Percentiles rank a stretch among this genome's conserved stretches.
Evolutionary conservation across 2,113 vertebrate genomes (phyloP).

Genomic region (Brachypteracias leptosomus): DNA sequence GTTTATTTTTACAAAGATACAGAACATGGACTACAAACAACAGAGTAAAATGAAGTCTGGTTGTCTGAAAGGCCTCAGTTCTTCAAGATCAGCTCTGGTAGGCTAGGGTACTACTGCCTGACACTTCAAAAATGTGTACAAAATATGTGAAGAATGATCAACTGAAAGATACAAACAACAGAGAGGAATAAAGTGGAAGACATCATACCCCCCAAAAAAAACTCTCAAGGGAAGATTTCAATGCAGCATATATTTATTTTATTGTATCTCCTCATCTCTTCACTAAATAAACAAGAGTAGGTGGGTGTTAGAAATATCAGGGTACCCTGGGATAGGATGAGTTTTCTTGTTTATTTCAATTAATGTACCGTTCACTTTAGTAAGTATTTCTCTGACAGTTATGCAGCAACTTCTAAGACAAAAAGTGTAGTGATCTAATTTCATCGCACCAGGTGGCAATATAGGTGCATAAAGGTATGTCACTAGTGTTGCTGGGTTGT

Average conservation of each 20-base stretch:
- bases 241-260: neutral
- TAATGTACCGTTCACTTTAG: neutral
- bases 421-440: neutral
- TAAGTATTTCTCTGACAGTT: neutral
- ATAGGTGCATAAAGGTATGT: accelerated
- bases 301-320: neutral
- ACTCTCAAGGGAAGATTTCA: neutral
- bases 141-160: neutral
- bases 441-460: neutral
- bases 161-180: neutral
- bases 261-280: neutral
- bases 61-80: neutral
- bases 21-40: neutral
- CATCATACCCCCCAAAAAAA: neutral
- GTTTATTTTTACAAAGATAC: neutral
- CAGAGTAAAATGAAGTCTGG: neutral
- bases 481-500: neutral
- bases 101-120: neutral
- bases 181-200: neutral
- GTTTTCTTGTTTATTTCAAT: neutral
- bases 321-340: neutral
- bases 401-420: neutral
- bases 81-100: neutral
- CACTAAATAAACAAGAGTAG: neutral
- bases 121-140: neutral